Conservation (phyloP, 23 tunicate genomes). For the Ciona savignyi region DNA sequence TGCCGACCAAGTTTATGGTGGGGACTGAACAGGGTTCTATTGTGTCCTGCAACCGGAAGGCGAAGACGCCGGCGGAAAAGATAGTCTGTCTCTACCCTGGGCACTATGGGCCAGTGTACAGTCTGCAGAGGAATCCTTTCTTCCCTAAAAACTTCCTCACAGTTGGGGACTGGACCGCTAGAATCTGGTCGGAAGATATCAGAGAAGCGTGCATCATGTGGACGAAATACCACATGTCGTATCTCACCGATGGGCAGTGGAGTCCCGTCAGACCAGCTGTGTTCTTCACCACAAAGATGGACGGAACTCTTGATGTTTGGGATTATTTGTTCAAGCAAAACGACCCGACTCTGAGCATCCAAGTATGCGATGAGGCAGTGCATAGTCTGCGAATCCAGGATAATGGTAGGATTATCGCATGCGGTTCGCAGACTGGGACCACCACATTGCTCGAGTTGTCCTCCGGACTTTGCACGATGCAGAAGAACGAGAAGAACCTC, state of each 20-base stretch:
- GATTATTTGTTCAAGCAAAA: constrained; percentile 93
- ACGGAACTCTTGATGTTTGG: constrained; percentile 98
- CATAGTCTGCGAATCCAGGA: constrained; percentile 87
- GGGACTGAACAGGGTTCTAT: constrained; percentile 98
- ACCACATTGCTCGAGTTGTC: constrained; percentile 84
- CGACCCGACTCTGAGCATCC: constrained; percentile 93
- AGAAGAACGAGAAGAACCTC: constrained; percentile 87
- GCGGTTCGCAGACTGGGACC: constrained; percentile 94
- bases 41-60: constrained; percentile 94
- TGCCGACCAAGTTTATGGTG: constrained; percentile 99
- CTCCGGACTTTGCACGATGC: constrained; percentile 79
- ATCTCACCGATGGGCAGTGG: constrained; percentile 92
- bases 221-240: constrained; percentile 92
- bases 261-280: constrained; percentile 97
- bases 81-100: constrained; percentile 85
- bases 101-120: constrained; percentile 94
- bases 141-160: constrained; percentile 96
- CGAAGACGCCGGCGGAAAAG: constrained; percentile 95
- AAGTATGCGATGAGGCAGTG: constrained; percentile 95
- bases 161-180: constrained; percentile 98
- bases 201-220: constrained; percentile 94
- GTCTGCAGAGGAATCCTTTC: constrained; percentile 94
- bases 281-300: constrained; percentile 96
- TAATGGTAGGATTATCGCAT: constrained; percentile 79
- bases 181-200: constrained; percentile 97